A percentile compares a stretch with the other conserved stretches of the same genome.
phyloP scores from a whole-genome alignment of 2,888 invertebrate species.

The Trichogramma evanescens region DNA sequence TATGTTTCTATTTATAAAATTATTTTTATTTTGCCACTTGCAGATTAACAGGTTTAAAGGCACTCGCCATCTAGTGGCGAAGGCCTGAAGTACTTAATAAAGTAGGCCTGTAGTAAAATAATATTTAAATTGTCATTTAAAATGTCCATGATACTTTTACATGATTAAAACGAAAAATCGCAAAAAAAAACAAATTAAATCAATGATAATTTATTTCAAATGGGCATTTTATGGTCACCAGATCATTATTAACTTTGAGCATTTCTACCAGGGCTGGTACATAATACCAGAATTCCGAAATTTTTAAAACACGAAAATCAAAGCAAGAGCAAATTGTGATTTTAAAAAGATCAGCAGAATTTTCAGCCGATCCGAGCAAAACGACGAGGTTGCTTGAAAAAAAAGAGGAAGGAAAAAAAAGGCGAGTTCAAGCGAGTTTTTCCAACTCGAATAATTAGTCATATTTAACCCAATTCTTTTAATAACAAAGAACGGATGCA shows the following conservation, averaged over 20 bases:
- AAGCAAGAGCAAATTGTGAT: neutral
- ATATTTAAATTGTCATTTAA: slow-evolving; percentile 8
- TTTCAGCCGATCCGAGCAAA: neutral
- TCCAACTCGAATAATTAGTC: no score
- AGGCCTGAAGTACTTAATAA: no score
- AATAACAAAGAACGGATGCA: no score
- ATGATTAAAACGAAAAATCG: no score
- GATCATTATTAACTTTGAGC: neutral
- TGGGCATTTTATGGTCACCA: neutral
- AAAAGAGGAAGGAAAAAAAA: neutral
- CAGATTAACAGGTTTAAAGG: no score
- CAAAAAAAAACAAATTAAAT: neutral
- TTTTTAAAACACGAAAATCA: no score
- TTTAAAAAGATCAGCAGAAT: neutral
- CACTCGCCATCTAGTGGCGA: no score
- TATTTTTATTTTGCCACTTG: no score
- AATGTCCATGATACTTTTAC: neutral
- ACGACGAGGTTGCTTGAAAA: neutral
- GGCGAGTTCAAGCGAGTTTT: neutral
- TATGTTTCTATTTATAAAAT: no score
- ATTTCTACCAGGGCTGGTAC: neutral
- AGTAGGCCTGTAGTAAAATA: no score
- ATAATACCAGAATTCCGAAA: no score
- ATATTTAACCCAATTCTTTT: no score
- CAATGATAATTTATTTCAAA: neutral